Evolutionary conservation across 2,113 vertebrate species (phyloP).

Genomic region (mouse (Mus musculus)): DNA sequence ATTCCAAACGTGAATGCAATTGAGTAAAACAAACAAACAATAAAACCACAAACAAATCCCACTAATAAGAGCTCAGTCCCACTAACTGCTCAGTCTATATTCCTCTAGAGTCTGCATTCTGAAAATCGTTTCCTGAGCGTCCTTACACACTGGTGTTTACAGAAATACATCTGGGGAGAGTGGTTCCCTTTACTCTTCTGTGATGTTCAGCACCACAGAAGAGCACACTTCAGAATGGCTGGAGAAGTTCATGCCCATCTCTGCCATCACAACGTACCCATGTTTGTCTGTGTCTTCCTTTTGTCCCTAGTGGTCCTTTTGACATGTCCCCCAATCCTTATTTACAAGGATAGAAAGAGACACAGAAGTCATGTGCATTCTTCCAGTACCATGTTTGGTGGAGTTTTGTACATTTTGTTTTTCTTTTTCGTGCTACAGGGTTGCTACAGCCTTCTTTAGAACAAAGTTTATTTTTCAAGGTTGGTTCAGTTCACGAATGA

Average conservation of each 20-base stretch:
- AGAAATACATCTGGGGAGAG: background rate
- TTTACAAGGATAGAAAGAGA: slow-evolving; percentile 6
- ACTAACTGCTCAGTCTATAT: background rate
- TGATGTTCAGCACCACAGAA: background rate
- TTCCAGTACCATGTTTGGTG: background rate
- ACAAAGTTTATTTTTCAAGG: slow-evolving; percentile 18
- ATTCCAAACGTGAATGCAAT: slow-evolving; percentile 1
- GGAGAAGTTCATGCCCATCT: background rate
- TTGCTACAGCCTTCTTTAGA: slow-evolving; percentile 11
- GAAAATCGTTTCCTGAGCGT: background rate
- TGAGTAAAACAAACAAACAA: slow-evolving; percentile 2
- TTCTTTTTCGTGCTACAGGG: slow-evolving; percentile 4
- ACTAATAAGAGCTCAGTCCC: background rate
- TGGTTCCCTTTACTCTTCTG: slow-evolving; percentile 11
- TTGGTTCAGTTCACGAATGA: background rate
- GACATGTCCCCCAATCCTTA: background rate
- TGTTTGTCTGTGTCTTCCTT: background rate
- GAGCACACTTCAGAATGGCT: background rate
- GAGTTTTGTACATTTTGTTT: background rate
- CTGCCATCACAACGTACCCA: background rate
- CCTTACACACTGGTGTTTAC: background rate
- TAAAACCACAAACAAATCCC: background rate
- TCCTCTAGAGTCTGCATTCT: background rate
- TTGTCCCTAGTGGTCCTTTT: background rate
- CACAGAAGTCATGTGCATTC: background rate